A percentile compares a stretch with the other conserved stretches of the same genome.
phyloP scores from a whole-genome alignment of 1,140 invertebrate species.

The Pseudachorutes palmiensis region DNA sequence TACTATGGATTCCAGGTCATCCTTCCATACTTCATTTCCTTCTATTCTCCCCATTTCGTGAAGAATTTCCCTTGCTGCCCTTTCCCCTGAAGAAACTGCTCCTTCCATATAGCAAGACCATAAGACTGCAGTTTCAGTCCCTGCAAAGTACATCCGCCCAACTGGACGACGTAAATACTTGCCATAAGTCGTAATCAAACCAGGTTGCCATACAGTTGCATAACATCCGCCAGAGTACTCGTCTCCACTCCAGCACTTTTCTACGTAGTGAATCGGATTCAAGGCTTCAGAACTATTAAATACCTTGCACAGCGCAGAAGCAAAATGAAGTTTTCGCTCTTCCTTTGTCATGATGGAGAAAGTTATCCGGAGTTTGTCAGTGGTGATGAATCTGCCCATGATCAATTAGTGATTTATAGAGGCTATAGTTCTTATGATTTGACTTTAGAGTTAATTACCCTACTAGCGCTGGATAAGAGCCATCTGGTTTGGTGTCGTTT shows the following conservation, averaged over 20 bases:
- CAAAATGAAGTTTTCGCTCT: background rate
- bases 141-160: conserved; percentile 46
- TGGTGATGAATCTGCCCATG: conserved; percentile 35
- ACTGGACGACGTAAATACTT: conserved; percentile 38
- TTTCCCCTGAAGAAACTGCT: conserved; percentile 48
- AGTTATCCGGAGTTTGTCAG: conserved; percentile 25
- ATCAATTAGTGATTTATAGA: conserved; percentile 27
- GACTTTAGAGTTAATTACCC: no score
- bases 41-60: conserved; percentile 31
- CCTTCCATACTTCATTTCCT: background rate
- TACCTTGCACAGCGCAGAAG: background rate
- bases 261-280: conserved; percentile 41
- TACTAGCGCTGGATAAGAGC: background rate
- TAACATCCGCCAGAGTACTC: conserved; percentile 44
- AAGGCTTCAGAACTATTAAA: background rate
- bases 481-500: conserved; percentile 9
- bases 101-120: conserved; percentile 53
- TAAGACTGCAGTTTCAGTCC: conserved; percentile 50
- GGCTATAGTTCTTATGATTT: no score
- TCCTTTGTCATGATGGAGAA: conserved; percentile 38
- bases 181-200: conserved; percentile 36
- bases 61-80: conserved; percentile 49
- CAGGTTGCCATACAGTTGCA: conserved; percentile 38
- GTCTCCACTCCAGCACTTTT: conserved; percentile 43
- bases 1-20: background rate